phyloP scores from a whole-genome alignment of 2,797 vertebrate species.

The Clangula hyemalis region DNA sequence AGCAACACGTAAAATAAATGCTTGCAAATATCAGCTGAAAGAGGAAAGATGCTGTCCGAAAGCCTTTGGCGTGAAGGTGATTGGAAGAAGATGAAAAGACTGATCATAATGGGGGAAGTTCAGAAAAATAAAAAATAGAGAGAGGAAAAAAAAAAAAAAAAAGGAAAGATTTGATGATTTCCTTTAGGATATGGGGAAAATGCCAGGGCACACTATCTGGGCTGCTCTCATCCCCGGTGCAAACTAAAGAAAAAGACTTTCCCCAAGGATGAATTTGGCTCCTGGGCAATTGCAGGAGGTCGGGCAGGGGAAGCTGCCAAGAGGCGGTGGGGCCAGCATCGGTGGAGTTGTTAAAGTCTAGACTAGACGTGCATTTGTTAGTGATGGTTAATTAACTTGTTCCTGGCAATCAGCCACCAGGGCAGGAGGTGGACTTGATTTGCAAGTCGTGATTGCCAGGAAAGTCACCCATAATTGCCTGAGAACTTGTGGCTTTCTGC shows the following conservation, averaged over 20 bases:
- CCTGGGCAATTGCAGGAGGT: background rate
- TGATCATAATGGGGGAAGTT: background rate
- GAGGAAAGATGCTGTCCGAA: background rate
- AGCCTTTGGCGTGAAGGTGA: background rate
- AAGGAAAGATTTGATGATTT: background rate
- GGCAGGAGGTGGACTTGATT: conserved; percentile 42
- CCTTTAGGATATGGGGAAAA: background rate
- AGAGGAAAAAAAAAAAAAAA: background rate
- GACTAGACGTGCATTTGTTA: background rate
- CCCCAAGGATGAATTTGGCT: background rate
- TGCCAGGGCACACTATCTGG: background rate
- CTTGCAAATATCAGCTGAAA: background rate
- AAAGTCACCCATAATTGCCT: conserved; percentile 21
- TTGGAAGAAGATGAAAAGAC: background rate
- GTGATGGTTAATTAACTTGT: conserved; percentile 56
- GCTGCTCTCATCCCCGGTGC: background rate
- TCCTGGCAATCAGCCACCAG: conserved; percentile 44
- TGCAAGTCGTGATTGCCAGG: conserved; percentile 25
- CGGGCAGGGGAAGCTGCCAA: background rate
- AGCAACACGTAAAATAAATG: background rate
- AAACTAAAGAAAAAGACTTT: background rate
- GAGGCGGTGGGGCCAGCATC: background rate
- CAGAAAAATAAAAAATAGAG: background rate
- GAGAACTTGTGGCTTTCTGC: background rate
- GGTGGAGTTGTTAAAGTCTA: background rate